Percentiles rank a stretch among this genome's conserved stretches.
phyloP scores from a whole-genome alignment of 2,888 invertebrate species.

The Pherbina coryleti region DNA sequence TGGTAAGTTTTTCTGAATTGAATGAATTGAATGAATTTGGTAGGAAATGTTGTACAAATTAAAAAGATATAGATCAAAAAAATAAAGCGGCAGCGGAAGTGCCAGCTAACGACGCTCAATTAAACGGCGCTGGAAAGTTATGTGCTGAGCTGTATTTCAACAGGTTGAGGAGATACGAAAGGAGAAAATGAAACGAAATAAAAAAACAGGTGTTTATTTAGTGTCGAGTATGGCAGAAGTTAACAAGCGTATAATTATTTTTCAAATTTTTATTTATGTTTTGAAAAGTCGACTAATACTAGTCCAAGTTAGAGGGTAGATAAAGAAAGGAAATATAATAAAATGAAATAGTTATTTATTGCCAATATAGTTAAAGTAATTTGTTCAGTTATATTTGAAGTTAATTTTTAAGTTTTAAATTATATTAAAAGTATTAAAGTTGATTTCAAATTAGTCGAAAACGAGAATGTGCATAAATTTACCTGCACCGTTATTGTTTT shows the following conservation, averaged over 20 bases:
- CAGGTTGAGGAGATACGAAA: not conserved
- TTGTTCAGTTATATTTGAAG: no score
- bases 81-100: not conserved
- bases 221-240: not conserved
- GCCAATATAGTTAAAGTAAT: no score
- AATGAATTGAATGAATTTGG: not conserved
- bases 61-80: not conserved
- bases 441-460: no score
- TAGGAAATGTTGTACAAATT: conserved; percentile 18
- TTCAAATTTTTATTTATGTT: not conserved
- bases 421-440: no score
- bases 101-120: conserved; percentile 15
- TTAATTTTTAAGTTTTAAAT: no score
- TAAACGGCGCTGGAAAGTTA: conserved; percentile 6
- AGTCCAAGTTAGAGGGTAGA: no score
- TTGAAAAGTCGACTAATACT: not conserved
- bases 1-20: not conserved
- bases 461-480: no score
- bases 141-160: not conserved
- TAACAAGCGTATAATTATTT: conserved; percentile 4
- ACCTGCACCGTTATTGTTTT: no score
- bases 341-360: no score
- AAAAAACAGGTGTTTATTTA: conserved; percentile 16
- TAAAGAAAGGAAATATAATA: no score
- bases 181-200: not conserved